A percentile compares a stretch with the other conserved stretches of the same genome.
Conservation (phyloP, 2,888 invertebrate genomes). For the Melinaea menophilus region DNA sequence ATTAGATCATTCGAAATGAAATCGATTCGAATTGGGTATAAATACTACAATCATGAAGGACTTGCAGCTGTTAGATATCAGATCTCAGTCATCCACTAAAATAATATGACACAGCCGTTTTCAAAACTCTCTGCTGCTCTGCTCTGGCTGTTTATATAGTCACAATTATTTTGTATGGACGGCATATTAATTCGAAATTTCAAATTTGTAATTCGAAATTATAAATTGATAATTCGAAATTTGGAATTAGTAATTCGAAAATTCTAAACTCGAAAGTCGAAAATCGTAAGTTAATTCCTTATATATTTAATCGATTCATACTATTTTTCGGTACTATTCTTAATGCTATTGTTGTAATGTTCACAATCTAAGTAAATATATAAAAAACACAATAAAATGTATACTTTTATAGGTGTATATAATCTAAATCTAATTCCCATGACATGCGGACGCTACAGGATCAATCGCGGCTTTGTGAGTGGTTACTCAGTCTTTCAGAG, state of each 20-base stretch:
- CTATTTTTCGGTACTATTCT: too few relatives aligned
- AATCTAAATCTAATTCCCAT: background rate
- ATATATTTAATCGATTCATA: too few relatives aligned
- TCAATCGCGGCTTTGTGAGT: conserved; percentile 71
- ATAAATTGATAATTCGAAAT: background rate
- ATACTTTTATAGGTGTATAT: background rate
- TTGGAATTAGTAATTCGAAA: too few relatives aligned
- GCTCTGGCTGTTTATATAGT: conserved; percentile 39
- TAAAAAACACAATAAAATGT: background rate
- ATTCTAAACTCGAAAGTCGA: too few relatives aligned
- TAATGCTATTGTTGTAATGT: background rate
- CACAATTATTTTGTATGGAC: conserved; percentile 56
- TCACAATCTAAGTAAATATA: background rate
- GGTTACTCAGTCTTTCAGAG: conserved; percentile 75
- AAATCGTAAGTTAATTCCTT: too few relatives aligned
- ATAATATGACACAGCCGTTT: conserved; percentile 77
- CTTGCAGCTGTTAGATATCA: conserved; percentile 72
- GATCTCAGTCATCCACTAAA: conserved; percentile 75
- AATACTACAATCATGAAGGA: conserved; percentile 71
- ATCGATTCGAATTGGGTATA: conserved; percentile 70
- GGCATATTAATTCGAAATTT: conserved; percentile 39
- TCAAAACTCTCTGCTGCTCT: conserved; percentile 65
- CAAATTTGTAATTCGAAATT: background rate
- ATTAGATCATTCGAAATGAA: conserved; percentile 67
- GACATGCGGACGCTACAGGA: conserved; percentile 60